Conservation (phyloP, 2,888 invertebrate genomes). For the Drosophila incognita region DNA sequence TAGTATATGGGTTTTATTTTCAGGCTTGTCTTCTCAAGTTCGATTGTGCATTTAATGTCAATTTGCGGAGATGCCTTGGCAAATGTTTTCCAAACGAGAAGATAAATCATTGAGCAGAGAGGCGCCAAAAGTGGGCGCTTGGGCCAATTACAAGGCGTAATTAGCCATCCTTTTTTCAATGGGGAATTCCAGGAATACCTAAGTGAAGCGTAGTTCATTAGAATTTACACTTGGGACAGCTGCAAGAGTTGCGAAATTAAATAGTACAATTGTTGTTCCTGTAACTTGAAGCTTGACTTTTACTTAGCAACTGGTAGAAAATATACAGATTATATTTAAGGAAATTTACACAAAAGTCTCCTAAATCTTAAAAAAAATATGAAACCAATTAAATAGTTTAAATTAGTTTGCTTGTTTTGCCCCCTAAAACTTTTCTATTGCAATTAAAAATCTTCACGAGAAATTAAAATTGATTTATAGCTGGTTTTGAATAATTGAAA, state of each 20-base stretch:
- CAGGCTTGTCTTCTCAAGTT: constrained; percentile 42
- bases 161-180: constrained; percentile 38
- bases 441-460: background rate
- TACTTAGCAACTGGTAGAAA: background rate
- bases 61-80: constrained; percentile 52
- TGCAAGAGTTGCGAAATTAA: background rate
- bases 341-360: background rate
- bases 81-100: constrained; percentile 49
- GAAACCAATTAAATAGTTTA: background rate
- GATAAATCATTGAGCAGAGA: constrained; percentile 61
- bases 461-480: background rate
- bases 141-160: constrained; percentile 58
- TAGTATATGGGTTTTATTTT: constrained; percentile 53
- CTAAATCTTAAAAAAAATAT: background rate
- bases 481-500: constrained; percentile 6
- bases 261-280: background rate
- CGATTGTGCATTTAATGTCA: constrained; percentile 76
- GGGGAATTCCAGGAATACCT: background rate
- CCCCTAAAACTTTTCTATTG: background rate
- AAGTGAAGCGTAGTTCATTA: constrained; percentile 1
- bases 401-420: background rate
- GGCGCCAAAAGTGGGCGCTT: constrained; percentile 5
- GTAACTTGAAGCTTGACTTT: background rate
- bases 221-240: background rate
- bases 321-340: background rate